Conservation (phyloP, 1,140 invertebrate genomes). For the Ceratoteleas bidentatus region DNA sequence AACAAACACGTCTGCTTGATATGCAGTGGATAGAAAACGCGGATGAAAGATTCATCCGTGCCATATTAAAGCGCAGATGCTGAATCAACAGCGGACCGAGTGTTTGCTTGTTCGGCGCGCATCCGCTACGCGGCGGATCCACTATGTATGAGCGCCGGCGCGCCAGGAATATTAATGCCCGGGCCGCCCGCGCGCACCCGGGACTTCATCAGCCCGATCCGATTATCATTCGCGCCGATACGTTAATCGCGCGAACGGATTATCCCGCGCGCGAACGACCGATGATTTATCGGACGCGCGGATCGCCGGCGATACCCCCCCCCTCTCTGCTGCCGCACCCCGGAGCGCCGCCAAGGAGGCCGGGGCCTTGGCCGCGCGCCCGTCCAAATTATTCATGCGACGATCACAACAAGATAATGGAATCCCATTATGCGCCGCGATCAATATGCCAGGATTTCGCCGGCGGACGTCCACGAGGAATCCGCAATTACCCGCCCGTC, state of each 20-base stretch:
- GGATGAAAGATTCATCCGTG: slow-evolving; percentile 67
- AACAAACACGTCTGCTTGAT: slow-evolving; percentile 62
- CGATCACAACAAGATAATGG: slow-evolving; percentile 51
- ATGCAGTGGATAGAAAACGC: slow-evolving; percentile 63
- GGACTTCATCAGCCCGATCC: slow-evolving; percentile 36
- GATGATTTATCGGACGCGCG: slow-evolving; percentile 34
- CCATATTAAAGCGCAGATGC: slow-evolving; percentile 64
- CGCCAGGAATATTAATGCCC: slow-evolving; percentile 55
- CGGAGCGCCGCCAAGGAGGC: too few relatives aligned
- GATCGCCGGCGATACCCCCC: slow-evolving; percentile 3
- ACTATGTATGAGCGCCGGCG: slow-evolving; percentile 55
- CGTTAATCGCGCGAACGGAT: slow-evolving; percentile 42
- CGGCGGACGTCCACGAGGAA: slow-evolving; percentile 10
- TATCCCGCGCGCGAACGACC: slow-evolving; percentile 8
- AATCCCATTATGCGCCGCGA: slow-evolving; percentile 32
- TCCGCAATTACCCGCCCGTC: slow-evolving; percentile 6
- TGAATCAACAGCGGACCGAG: slow-evolving; percentile 63
- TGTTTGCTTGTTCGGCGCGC: slow-evolving; percentile 60
- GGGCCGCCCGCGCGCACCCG: slow-evolving; percentile 23
- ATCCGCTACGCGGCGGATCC: slow-evolving; percentile 35
- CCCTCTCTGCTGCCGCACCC: too few relatives aligned
- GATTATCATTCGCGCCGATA: slow-evolving; percentile 52
- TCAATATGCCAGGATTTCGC: slow-evolving; percentile 33
- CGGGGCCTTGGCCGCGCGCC: neutral
- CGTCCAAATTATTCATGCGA: slow-evolving; percentile 46